A percentile compares a stretch with the other conserved stretches of the same genome.
These are phyloP conservation scores for Pongo pygmaeus DNA, from an alignment of 2,113 vertebrate species.

Conservation along the genomic window DNA sequence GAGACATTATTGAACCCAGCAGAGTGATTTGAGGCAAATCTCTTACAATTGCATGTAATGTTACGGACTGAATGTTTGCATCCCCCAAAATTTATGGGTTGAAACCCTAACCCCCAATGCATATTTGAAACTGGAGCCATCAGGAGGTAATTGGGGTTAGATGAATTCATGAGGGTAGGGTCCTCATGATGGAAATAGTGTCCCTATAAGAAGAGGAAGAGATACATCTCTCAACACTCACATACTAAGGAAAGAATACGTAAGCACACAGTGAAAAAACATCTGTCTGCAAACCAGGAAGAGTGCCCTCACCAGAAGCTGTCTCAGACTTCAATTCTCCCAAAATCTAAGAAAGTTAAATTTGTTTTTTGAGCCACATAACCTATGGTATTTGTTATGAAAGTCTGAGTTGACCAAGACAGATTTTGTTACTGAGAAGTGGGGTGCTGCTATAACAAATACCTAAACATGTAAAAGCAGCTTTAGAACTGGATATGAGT, in stretches of 20 bases:
- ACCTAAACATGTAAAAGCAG: background rate
- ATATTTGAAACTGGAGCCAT: background rate
- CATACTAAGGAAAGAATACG: background rate
- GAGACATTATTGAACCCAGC: background rate
- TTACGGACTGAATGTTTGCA: background rate
- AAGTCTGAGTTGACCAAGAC: background rate
- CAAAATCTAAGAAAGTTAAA: background rate
- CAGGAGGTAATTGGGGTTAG: background rate
- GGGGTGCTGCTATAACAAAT: background rate
- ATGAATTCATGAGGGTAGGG: background rate
- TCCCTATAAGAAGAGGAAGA: background rate
- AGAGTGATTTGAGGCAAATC: background rate
- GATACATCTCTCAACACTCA: background rate
- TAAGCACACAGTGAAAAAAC: background rate
- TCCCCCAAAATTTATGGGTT: too few relatives aligned
- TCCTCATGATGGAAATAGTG: too few relatives aligned
- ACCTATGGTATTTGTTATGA: background rate
- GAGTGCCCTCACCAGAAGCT: background rate
- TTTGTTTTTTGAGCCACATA: background rate
- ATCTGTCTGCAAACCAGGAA: background rate
- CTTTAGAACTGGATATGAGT: background rate
- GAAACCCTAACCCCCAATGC: background rate
- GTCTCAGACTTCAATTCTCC: background rate
- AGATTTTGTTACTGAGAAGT: background rate
- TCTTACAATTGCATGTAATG: background rate